Evolutionary conservation across 1,140 invertebrate species (phyloP), one percentile per base, ranked within the genome.

Genomic region (Orchestia grillus): DNA sequence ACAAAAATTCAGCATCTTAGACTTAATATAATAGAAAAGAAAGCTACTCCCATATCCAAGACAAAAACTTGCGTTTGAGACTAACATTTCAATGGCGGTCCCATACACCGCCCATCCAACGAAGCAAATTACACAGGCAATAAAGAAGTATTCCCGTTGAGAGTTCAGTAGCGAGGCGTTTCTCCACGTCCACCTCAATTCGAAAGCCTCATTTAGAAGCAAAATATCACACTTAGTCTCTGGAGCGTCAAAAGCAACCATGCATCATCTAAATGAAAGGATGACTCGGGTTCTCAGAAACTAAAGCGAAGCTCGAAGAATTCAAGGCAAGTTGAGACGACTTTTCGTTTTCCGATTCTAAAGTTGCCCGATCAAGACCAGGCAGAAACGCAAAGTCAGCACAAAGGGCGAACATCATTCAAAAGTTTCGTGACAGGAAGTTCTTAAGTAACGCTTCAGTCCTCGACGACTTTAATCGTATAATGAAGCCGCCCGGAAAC

Each of bases 401-500:
- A 94, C 92, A 94, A 94, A 44, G 92, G 44, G 92, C 62, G 92
- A 94, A 94, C 92, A 94, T 94, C 92, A 94, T 47, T 94, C 92
- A 94, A 94, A 94, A 94, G 92, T 94, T 94, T 40, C 92, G 43
- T 45, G 92, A 94, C 92, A 94, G 92, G 36, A 44, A 94, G 43
- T 94, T 45, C 92, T 94, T 94, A 94, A 94, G 44, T 94, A 94
- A 94, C 92, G 92, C 92, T 94, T 94, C 44, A 45, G 36, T 94
- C 43, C 92, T 94, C 43, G 43, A 94, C 41, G 92, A 94, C 92
- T 94, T 47, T 94, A 44, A 44, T 94, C 92, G 92, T 47, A 94
- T 94, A 94, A 94, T 94, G 43, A 94, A 94, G 88, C 15, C 11
- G 1, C 62, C 28, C 6, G 47, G 28, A 77, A 77, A 15, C 6